These are phyloP conservation scores for Fundulus diaphanus DNA, from an alignment of 2,797 vertebrate genomes.

Conservation along the genomic window DNA sequence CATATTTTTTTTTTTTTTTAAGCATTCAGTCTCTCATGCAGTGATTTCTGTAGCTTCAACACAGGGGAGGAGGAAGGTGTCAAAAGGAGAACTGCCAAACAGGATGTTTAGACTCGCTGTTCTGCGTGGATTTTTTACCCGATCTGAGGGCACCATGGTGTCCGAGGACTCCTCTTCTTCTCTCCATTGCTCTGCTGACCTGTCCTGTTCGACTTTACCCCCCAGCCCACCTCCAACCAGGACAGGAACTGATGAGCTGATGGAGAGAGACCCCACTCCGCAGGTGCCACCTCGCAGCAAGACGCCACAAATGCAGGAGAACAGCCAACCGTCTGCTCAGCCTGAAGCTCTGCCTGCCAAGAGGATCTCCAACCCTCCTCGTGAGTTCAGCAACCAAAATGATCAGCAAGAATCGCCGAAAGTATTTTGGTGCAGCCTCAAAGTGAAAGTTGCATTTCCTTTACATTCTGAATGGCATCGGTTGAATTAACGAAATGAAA, in stretches of 20 bases:
- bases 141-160: constrained; percentile 5
- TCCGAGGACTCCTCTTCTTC: constrained; percentile 36
- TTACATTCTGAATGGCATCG: constrained; percentile 5
- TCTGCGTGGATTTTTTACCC: constrained; percentile 28
- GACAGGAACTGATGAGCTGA: constrained; percentile 44
- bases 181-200: constrained; percentile 28
- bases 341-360: constrained; percentile 30
- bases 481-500: constrained; percentile 1
- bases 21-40: background rate
- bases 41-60: constrained; percentile 4
- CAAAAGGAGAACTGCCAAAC: background rate
- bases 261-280: constrained; percentile 53
- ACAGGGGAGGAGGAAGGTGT: background rate
- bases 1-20: too few relatives aligned
- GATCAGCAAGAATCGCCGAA: background rate
- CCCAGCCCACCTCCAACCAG: constrained; percentile 42
- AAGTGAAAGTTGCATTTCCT: constrained; percentile 6
- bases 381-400: constrained; percentile 42
- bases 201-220: constrained; percentile 33
- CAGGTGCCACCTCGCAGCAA: constrained; percentile 61
- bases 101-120: constrained; percentile 45
- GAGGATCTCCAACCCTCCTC: constrained; percentile 18
- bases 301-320: constrained; percentile 39
- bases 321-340: constrained; percentile 21
- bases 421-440: background rate